Evolutionary conservation across 1,140 invertebrate species (phyloP).

Genomic region (Drosophila lini): DNA sequence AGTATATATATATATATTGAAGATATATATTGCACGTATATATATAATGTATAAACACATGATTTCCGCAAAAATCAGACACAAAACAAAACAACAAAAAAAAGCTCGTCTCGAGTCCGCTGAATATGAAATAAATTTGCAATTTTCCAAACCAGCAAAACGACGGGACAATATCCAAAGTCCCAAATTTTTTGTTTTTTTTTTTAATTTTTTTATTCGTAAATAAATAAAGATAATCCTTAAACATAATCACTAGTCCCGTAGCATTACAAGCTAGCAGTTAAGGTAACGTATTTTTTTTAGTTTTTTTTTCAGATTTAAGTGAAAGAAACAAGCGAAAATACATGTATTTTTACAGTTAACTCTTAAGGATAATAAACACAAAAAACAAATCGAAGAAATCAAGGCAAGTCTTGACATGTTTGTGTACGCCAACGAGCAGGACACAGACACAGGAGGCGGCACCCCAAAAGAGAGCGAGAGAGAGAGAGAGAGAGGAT

Average conservation of each 20-base stretch:
- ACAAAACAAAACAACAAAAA: conserved; percentile 3
- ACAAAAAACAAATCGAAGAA: conserved; percentile 11
- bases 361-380: conserved; percentile 28
- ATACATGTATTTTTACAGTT: conserved; percentile 42
- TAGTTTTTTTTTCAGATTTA: conserved; percentile 58
- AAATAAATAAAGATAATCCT: conserved; percentile 29
- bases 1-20: conserved; percentile 10
- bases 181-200: conserved; percentile 49
- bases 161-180: conserved; percentile 11
- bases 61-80: conserved; percentile 30
- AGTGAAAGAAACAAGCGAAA: conserved; percentile 29
- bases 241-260: conserved; percentile 65
- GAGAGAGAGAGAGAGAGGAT: conserved; percentile 36
- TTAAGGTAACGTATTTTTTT: conserved; percentile 63
- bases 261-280: conserved; percentile 61
- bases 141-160: conserved; percentile 43
- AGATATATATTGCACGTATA: conserved; percentile 14
- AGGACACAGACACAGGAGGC: conserved; percentile 10
- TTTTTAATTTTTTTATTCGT: conserved; percentile 30
- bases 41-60: conserved; percentile 46
- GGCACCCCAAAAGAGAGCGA: conserved; percentile 30
- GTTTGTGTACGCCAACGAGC: conserved; percentile 1
- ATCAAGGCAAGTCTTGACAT: background rate
- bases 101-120: conserved; percentile 12
- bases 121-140: conserved; percentile 48